These are phyloP conservation scores for Aulostomus chinensis DNA, from an alignment of 2,797 vertebrate genomes.

Conservation along the genomic window DNA sequence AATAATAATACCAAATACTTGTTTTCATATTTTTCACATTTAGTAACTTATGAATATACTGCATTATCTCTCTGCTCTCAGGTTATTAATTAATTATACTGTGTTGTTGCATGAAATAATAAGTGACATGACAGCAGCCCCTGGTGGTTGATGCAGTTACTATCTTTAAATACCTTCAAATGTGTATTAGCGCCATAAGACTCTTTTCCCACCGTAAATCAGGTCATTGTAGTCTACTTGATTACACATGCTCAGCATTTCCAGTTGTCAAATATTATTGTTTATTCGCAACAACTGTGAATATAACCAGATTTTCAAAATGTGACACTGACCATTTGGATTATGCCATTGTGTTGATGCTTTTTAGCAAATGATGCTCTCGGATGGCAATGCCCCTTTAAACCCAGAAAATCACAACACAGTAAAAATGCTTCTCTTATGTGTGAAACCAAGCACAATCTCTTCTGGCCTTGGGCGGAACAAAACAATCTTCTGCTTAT, in stretches of 20 bases:
- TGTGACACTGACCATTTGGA: too few relatives aligned
- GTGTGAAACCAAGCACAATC: constrained; percentile 50
- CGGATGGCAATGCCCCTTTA: constrained; percentile 26
- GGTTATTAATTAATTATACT: background rate
- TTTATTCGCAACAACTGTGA: too few relatives aligned
- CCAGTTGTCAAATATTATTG: too few relatives aligned
- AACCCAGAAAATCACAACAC: constrained; percentile 43
- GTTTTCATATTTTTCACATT: background rate
- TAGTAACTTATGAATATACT: constrained; percentile 1
- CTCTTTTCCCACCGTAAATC: too few relatives aligned
- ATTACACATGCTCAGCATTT: too few relatives aligned
- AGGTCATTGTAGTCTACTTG: too few relatives aligned
- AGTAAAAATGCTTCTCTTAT: constrained; percentile 48
- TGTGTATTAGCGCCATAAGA: too few relatives aligned
- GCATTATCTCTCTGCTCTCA: background rate
- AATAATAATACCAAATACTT: too few relatives aligned
- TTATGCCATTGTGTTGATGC: too few relatives aligned
- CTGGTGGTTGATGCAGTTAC: constrained; percentile 47
- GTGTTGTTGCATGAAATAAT: constrained; percentile 3
- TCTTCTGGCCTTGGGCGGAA: constrained; percentile 62
- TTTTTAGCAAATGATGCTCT: constrained; percentile 17
- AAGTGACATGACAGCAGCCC: constrained; percentile 52
- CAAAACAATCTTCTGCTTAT: constrained; percentile 68
- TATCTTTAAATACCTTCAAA: background rate
- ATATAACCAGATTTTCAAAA: too few relatives aligned